A percentile compares a stretch with the other conserved stretches of the same genome.
These are phyloP conservation scores for Tokudaia tokunoshimensis DNA, from an alignment of 2,797 vertebrate genomes.

Conservation along the genomic window DNA sequence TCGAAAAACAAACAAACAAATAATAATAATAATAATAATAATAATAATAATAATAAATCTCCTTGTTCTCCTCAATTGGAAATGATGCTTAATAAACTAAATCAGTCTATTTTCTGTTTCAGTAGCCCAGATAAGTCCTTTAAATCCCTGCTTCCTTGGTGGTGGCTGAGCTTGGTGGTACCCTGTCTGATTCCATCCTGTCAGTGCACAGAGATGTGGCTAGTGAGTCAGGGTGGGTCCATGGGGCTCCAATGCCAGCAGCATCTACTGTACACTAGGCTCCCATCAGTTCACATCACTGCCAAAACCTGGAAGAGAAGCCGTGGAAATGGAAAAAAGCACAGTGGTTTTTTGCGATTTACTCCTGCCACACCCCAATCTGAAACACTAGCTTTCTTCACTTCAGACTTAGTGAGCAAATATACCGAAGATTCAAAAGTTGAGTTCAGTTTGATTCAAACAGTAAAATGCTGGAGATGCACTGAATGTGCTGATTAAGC, in stretches of 20 bases:
- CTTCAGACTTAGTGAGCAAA: not conserved
- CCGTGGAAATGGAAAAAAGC: not conserved
- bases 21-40: too few relatives aligned
- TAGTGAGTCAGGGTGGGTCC: not conserved
- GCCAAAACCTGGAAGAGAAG: not conserved
- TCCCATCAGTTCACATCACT: not conserved
- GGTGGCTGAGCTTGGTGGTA: not conserved
- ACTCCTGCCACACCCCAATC: not conserved
- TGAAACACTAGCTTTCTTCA: not conserved
- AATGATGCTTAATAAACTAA: conserved; percentile 35
- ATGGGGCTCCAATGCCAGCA: not conserved
- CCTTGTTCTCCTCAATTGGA: not conserved
- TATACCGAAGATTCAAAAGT: not conserved
- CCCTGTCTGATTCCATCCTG: not conserved
- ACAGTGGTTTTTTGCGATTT: not conserved
- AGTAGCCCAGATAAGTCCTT: not conserved
- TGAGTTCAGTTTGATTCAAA: not conserved
- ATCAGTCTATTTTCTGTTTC: not conserved
- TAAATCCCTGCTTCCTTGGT: not conserved
- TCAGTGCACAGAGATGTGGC: not conserved
- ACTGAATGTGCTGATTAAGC: not conserved
- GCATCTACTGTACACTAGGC: not conserved
- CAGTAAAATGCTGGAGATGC: not conserved
- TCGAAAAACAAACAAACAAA: too few relatives aligned
- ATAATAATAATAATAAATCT: not conserved